Evolutionary conservation across 1,140 invertebrate genomes (phyloP), one percentile per base, ranked within the genome.

Genomic region (Dendroctonus valens): DNA sequence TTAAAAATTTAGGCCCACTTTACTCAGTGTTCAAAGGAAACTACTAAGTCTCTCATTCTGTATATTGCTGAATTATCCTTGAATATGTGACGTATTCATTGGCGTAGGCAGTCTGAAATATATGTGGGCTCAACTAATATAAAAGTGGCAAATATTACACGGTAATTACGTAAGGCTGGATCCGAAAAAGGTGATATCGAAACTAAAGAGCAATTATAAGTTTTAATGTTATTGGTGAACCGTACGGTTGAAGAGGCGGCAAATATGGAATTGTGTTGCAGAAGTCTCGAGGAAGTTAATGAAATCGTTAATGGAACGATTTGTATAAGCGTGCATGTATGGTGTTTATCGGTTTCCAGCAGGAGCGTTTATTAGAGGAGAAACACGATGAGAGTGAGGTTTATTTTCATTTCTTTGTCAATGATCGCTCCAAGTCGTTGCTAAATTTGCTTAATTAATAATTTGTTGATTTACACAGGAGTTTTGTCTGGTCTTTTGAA

Each of bases 101-200:
- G 58, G 65, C 65, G 65, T 67, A 67, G 65, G 65, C 41, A 51
- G 65, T 0, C 7, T 42, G 53, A 46, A 65, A 14, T 60, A 26
- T 15, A 60, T 60, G 65, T 67, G 65, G 65, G 65, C 50, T 39
- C 41, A 51, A 49, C 40, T 38, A 58, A 60, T 58, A 53, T 59
- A 67, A 67, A 67, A 59, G 65, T 60, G 65, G 41, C 65, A 60
- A 60, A 60, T 60, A 67, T 67, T 67, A 59, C 48, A 42, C 14
- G 39, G 42, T 41, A 58, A 59, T 65, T 65, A 65, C 65, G 58
- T 60, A 67, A 67, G 57, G 54, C 41, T 59, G 40, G 48, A 57
- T 37, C 53, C 53, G 49, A 67, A 65, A 65, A 67, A 59, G 65
- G 65, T 60, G 53, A 60, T 67, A 60, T 58, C 48, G 41, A 58